These are phyloP conservation scores for Petroica traversi DNA, from an alignment of 2,113 vertebrate genomes.

Conservation along the genomic window DNA sequence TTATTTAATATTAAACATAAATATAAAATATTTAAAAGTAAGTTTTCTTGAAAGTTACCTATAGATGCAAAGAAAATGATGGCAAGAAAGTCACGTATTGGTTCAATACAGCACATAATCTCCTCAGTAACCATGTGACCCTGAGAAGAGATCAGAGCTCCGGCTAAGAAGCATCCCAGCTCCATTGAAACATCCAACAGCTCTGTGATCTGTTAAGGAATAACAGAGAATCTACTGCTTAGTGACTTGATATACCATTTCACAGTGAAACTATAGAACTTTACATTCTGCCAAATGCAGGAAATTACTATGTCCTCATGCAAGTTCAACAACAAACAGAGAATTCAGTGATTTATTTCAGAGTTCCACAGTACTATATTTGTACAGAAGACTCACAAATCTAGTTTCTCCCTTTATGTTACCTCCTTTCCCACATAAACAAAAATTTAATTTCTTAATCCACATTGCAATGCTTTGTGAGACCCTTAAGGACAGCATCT, in stretches of 20 bases:
- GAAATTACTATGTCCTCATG: not conserved
- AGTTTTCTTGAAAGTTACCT: constrained; percentile 74
- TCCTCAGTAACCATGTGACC: constrained; percentile 91
- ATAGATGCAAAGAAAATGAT: constrained; percentile 98
- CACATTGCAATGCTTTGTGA: not conserved
- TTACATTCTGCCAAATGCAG: not conserved
- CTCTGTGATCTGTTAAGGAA: constrained; percentile 84
- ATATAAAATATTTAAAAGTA: not conserved
- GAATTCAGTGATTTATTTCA: not conserved
- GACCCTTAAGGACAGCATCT: not conserved
- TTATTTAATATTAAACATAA: not conserved
- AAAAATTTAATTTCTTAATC: not conserved
- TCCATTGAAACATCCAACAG: constrained; percentile 94
- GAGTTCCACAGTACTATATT: not conserved
- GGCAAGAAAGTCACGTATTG: constrained; percentile 93
- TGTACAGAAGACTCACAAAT: not conserved
- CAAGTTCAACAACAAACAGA: not conserved
- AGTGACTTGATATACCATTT: not conserved
- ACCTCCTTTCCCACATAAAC: not conserved
- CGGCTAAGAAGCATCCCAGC: constrained; percentile 94
- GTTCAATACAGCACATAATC: constrained; percentile 87
- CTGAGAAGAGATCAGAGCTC: constrained; percentile 92
- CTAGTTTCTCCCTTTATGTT: not conserved
- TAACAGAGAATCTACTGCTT: not conserved
- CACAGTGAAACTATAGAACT: not conserved